Evolutionary conservation across 2,888 invertebrate genomes (phyloP), one percentile per base, ranked within the genome.

Genomic region (Nephrotoma appendiculata): DNA sequence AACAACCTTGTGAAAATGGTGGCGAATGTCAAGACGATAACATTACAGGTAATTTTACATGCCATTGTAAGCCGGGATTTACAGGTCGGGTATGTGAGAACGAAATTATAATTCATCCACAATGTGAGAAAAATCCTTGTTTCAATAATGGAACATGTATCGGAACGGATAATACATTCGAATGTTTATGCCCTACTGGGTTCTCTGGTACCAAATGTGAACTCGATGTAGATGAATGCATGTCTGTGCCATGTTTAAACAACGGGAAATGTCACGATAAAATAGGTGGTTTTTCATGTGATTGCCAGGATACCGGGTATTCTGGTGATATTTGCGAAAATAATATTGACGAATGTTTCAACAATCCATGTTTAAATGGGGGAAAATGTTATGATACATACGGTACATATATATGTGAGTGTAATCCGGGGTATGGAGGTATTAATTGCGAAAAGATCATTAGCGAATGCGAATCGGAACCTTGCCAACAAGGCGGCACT

Each of bases 361-460:
- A 94, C 88, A 92, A 92, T 88, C 96, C 96, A 15, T 96, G 95
- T 89, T 90, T 93, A 86, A 96, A 96, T 88, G 94, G 94, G 88
- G 97, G 96, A 42, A 93, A 93, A 84, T 97, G 97, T 92, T 96
- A 95, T 91, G 96, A 97, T 91, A 96, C 95, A 87, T 96, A 96
- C 91, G 97, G 97, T 12, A 93, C 95, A 86, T 97, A 94, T 90
- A 92, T 90, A 88, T 97, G 97, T 90, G 95, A 95, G 89, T 97
- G 97, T 91, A 93, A 93, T 87, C 92, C 94, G 11, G 96, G 96
- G n/a, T 97, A 95, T 92, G 95, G 94, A 87, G 97, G 97, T 42
- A 94, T 94, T 87, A 94, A 95, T 88, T 97, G 97, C 90, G 95
- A 96, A 89, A 92, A 92, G 90, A 95, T 90, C 6, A 90, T 92